phyloP scores from a whole-genome alignment of 2,797 vertebrate species.

The Spheniscus humboldti region DNA sequence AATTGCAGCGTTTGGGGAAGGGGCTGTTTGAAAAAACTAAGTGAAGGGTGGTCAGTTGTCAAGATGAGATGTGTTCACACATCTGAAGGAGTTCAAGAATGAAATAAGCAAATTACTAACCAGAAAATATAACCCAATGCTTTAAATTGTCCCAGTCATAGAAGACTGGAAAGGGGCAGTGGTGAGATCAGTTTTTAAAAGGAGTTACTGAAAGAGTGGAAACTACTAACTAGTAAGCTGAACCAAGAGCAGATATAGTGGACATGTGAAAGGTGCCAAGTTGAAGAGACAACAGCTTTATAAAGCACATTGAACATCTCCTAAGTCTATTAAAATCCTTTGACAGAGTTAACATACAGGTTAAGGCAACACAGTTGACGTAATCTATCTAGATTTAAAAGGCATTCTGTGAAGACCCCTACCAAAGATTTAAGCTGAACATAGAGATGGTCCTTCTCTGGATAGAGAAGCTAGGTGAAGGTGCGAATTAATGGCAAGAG shows the following conservation, averaged over 20 bases:
- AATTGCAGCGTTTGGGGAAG: not conserved
- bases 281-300: not conserved
- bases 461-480: not conserved
- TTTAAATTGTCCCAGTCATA: not conserved
- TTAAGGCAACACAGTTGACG: not conserved
- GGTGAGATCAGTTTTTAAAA: not conserved
- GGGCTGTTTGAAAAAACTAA: not conserved
- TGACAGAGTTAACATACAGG: not conserved
- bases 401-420: not conserved
- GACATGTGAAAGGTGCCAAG: not conserved
- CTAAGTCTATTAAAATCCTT: not conserved
- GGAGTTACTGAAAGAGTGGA: not conserved
- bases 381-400: not conserved
- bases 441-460: not conserved
- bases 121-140: not conserved
- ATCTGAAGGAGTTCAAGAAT: not conserved
- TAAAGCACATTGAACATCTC: not conserved
- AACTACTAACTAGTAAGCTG: not conserved
- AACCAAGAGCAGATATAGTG: not conserved
- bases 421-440: not conserved
- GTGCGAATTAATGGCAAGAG: not conserved
- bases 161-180: not conserved
- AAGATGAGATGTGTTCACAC: not conserved
- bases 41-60: not conserved
- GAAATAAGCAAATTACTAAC: not conserved